A percentile compares a stretch with the other conserved stretches of the same genome.
Evolutionary conservation across 2,888 invertebrate genomes (phyloP).

Genomic region (Nebria brevicollis): DNA sequence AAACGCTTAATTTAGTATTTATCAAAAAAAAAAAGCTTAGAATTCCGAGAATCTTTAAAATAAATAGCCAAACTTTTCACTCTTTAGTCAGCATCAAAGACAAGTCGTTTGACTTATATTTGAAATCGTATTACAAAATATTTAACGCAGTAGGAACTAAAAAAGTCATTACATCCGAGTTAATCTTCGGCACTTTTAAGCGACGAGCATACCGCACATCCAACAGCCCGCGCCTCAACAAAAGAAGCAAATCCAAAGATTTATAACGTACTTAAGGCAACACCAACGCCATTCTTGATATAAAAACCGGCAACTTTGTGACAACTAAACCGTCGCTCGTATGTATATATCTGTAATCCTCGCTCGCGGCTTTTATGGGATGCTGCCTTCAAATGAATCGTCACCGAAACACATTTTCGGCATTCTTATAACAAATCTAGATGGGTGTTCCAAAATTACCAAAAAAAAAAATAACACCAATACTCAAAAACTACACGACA

Average conservation of each 20-base stretch:
- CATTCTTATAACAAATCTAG: not conserved
- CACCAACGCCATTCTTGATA: conserved; percentile 21
- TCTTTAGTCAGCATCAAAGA: not conserved
- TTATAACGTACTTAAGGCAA: conserved; percentile 27
- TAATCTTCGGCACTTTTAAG: not conserved
- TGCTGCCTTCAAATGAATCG: conserved; percentile 3
- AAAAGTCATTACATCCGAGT: not conserved
- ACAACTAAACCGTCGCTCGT: conserved; percentile 21
- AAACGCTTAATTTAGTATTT: not conserved
- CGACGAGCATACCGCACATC: not conserved
- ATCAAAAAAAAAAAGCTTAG: not conserved
- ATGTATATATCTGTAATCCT: not conserved
- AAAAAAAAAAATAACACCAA: too few relatives aligned
- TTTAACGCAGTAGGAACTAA: not conserved
- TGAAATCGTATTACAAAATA: conserved; percentile 1
- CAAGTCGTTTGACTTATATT: not conserved
- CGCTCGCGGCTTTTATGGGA: conserved; percentile 1
- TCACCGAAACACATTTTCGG: not conserved
- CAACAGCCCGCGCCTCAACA: conserved; percentile 10
- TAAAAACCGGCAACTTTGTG: conserved; percentile 27
- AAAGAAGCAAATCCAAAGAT: conserved; percentile 30
- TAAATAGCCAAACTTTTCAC: not conserved
- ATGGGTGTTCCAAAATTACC: not conserved
- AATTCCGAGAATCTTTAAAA: not conserved
- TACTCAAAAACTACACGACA: too few relatives aligned